Evolutionary conservation across 2,797 vertebrate species (phyloP), one percentile per base, ranked within the genome.

Genomic region (Alcedo quadribrachys): DNA sequence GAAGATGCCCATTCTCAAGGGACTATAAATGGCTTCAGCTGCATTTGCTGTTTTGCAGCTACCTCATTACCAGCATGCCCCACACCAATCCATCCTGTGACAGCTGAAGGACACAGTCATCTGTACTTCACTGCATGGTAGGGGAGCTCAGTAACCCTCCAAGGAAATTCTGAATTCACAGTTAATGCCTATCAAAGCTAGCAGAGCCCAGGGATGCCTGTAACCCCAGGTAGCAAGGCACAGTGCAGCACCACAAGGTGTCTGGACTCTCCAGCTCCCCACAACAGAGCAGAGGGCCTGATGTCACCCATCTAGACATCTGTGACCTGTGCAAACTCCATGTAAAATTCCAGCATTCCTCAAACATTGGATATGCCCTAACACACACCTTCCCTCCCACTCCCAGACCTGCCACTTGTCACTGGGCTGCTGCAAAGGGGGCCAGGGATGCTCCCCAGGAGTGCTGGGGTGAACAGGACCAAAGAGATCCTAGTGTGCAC

Each of bases 31-130:
- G 24, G 9, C 9, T 74, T 32, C 40, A 76, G 19, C 9, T 85
- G 21, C 58, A 17, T 66, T 83, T 87, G 57, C 61, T 82, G 13
- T 80, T 62, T 85, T 68, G 27, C 27, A 66, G 25, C 69, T 33
- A 43, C 8, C 8, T 9, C 5, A 27, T 15, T 55, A 27, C n/a
- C 42, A 37, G 33, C 42, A 51, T 6, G 1, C 13, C 24, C 35
- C 0, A 0, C 24, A n/a, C 1, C 0, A 1, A 55, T 54, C 54
- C 11, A 2, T 77, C 8, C 48, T 32, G 14, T 63, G 66, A 43
- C 42, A 75, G n/a, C 50, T 40, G 48, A 67, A 45, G 45, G 70
- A 32, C 35, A 40, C 7, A 35, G 27, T 17, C 70, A 15, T 43
- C 73, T 21, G 20, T 8, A 3, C 18, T 58, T 79, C 63, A 16